Evolutionary conservation across 2,888 invertebrate genomes (phyloP), one percentile per base, ranked within the genome.

Genomic region (Spodoptera littoralis): DNA sequence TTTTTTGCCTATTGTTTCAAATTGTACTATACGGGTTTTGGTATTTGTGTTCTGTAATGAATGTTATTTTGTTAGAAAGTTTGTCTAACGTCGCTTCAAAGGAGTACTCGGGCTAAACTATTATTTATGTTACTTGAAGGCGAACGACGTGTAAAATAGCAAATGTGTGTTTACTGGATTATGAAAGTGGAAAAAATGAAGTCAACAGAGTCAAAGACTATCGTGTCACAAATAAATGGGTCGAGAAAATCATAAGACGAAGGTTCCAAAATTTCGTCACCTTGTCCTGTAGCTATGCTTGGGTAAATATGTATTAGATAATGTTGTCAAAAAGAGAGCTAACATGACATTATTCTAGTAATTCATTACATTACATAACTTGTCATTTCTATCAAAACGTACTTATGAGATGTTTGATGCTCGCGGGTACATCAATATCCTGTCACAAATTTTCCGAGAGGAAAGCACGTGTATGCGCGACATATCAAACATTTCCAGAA

Each of bases 1-100:
- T 83, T 86, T 18, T 85, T 84, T 86, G 84, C 41, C 87, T 85
- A 89, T 90, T 82, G 82, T 81, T 82, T 88, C 86, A 88, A 89
- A 86, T 85, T 81, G 84, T 82, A 80, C 79, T 81, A 80, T 76
- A 69, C 69, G 72, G 50, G 52, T 62, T 75, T 64, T 50, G 60
- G 59, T 70, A 61, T 66, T 69, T 70, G 61, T 53, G 56, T 62
- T 60, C 48, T 55, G 57, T 66, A 65, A 67, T 57, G 12, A 58
- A 65, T 27, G 36, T 58, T 56, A 79, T 76, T 67, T 51, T 48
- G 56, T 69, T 65, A 52, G 30, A 46, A 74, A 71, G 49, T 77
- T 70, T 60, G 52, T 65, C 1, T 61, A 57, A 65, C 43, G 48
- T 11, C 43, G 42, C 48, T 51, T 52, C 47, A 22, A 49, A 64